Percentiles rank a stretch among this genome's conserved stretches.
These are phyloP conservation scores for Spilarctia lutea DNA, from an alignment of 2,888 invertebrate species.

Conservation along the genomic window DNA sequence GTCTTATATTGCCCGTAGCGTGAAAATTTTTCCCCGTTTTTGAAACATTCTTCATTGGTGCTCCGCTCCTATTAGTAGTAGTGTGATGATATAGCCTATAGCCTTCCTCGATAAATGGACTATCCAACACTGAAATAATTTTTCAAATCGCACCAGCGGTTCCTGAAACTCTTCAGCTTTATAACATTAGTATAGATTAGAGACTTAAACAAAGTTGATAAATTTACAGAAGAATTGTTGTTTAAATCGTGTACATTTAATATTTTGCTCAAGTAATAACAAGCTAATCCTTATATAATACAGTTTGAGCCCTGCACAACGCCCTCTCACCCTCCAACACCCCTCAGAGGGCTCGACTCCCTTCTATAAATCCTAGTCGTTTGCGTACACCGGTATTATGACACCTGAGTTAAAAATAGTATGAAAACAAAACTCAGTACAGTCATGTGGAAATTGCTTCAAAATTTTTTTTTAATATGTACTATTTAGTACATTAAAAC, in stretches of 20 bases:
- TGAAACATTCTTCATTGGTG: too few relatives aligned
- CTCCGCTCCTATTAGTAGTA: too few relatives aligned
- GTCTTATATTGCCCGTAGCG: too few relatives aligned
- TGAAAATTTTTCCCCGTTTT: too few relatives aligned
- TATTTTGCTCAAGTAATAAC: conserved; percentile 51
- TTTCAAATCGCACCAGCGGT: too few relatives aligned
- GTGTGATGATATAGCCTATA: too few relatives aligned
- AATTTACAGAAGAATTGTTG: neutral
- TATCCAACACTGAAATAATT: too few relatives aligned
- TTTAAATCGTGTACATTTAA: conserved; percentile 44
- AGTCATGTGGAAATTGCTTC: conserved; percentile 19
- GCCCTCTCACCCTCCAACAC: conserved; percentile 9
- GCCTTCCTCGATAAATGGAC: too few relatives aligned
- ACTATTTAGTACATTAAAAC: neutral
- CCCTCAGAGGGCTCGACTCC: conserved; percentile 29
- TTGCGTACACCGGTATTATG: conserved; percentile 58
- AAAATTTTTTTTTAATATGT: neutral
- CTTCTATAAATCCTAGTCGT: conserved; percentile 53
- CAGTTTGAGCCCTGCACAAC: conserved; percentile 48
- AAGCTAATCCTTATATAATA: conserved; percentile 58
- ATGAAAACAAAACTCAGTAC: conserved; percentile 40
- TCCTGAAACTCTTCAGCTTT: too few relatives aligned
- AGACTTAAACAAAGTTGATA: neutral
- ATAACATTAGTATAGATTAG: too few relatives aligned
- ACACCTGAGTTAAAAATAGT: conserved; percentile 46